phyloP scores from a whole-genome alignment of 2,888 invertebrate genomes.

The Loripinus fragilis region DNA sequence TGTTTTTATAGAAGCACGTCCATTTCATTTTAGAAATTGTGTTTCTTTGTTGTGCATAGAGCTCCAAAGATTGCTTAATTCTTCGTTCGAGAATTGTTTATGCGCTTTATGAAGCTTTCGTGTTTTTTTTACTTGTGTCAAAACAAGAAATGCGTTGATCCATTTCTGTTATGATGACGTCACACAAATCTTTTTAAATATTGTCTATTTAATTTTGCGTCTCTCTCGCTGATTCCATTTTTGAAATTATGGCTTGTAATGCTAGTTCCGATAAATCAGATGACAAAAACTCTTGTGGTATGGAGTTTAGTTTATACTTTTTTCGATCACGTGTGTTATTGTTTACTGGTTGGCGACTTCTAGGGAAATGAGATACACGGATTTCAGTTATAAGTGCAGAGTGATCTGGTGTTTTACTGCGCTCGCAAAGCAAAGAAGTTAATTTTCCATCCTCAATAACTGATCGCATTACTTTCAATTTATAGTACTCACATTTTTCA shows the following conservation, averaged over 20 bases:
- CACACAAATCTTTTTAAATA: constrained; percentile 22
- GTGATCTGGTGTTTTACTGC: constrained; percentile 36
- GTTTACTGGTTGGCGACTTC: too few species aligned
- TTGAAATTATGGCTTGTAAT: background rate
- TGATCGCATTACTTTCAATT: background rate
- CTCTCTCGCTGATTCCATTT: constrained; percentile 20
- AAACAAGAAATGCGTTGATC: background rate
- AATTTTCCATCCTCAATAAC: constrained; percentile 23
- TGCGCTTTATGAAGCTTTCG: background rate
- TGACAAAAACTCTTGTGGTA: constrained; percentile 9
- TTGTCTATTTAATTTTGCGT: constrained; percentile 19
- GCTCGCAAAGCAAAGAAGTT: constrained; percentile 23
- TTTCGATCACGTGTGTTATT: background rate
- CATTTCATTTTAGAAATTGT: constrained; percentile 3
- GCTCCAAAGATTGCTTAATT: constrained; percentile 13
- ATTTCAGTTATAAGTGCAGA: constrained; percentile 15
- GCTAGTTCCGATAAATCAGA: background rate
- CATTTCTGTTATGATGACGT: constrained; percentile 24
- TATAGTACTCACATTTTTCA: constrained; percentile 2
- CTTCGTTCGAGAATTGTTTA: constrained; percentile 27
- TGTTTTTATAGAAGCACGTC: background rate
- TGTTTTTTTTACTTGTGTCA: background rate
- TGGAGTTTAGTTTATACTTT: background rate
- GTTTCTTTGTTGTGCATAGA: constrained; percentile 15
- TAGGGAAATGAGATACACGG: background rate